Evolutionary conservation across 2,888 invertebrate genomes (phyloP), one percentile per base, ranked within the genome.

Genomic region (Aporophyla lueneburgensis): DNA sequence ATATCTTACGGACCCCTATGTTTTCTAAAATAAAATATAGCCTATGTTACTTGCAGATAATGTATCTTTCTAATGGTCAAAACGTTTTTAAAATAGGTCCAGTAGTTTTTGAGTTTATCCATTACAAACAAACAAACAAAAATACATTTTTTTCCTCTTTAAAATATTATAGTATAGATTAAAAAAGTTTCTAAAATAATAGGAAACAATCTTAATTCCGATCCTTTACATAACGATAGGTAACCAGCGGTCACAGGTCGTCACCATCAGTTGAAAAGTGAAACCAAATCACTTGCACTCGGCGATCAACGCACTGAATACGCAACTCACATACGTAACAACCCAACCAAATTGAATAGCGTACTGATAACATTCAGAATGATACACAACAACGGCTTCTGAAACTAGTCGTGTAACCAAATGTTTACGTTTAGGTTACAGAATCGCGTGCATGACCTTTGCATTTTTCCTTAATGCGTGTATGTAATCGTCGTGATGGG

Each of bases 381-480:
- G 6, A 16, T 27, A 16, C 9, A 53, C 5, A 10, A 19, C 5
- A 33, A 63, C 0, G 24, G 27, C 46, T 74, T 71, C 51, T 53
- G 16, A 40, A 84, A 43, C 59, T 43, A 2, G 56, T 46, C 43
- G 62, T 27, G 21, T 71, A 66, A 71, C 33, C 66, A 62, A 67
- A 75, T 78, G 73, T 81, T 78, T 78, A 73, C 58, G 46, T 80
- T 73, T 40, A 53, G 16, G 54, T 46, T 24, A 65, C 53, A 46
- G 54, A 51, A 80, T 81, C 73, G 87, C 76, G 77, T 68, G 81
- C 56, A 27, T 76, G 87, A 87, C 85, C 89, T 86, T 85, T 82
- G 74, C 58, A 71, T 46, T 66, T 87, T 74, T 78, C 71, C 43
- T n/a, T 70, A 72, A 66, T 72, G 51, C 24, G 84, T 58, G 63